These are phyloP conservation scores for Lepus americanus DNA, from an alignment of 2,113 vertebrate genomes.

Conservation along the genomic window DNA sequence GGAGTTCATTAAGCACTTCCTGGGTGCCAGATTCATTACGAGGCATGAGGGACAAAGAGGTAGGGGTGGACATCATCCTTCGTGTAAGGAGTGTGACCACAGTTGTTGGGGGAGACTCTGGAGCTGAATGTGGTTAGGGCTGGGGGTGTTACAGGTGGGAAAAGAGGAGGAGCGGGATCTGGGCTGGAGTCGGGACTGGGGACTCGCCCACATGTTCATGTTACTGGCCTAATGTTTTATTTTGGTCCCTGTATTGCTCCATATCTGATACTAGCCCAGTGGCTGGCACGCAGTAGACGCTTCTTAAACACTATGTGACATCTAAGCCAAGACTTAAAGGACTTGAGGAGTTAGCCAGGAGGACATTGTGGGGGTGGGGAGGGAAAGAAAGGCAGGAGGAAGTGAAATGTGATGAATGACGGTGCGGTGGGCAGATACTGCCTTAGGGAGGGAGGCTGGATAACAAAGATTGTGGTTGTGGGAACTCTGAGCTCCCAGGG, in stretches of 20 bases:
- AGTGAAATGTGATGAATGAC: background rate
- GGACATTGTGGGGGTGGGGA: background rate
- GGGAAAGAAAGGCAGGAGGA: background rate
- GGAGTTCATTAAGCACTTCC: constrained; percentile 42
- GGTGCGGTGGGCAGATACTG: background rate
- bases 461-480: background rate
- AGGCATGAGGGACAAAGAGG: constrained; percentile 4
- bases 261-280: background rate
- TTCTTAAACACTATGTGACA: constrained; percentile 5
- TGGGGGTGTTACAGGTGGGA: background rate
- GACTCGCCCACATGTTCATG: background rate
- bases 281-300: background rate
- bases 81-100: background rate
- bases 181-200: background rate
- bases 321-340: background rate
- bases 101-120: background rate
- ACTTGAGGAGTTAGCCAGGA: background rate
- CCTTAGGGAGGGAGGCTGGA: background rate
- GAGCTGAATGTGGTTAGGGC: background rate
- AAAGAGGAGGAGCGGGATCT: background rate
- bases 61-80: background rate
- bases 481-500: background rate
- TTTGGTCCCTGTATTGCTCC: background rate
- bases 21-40: background rate
- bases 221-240: background rate